These are phyloP conservation scores for Brachyhypopomus occidentalis DNA, from an alignment of 2,113 vertebrate species.

Conservation along the genomic window DNA sequence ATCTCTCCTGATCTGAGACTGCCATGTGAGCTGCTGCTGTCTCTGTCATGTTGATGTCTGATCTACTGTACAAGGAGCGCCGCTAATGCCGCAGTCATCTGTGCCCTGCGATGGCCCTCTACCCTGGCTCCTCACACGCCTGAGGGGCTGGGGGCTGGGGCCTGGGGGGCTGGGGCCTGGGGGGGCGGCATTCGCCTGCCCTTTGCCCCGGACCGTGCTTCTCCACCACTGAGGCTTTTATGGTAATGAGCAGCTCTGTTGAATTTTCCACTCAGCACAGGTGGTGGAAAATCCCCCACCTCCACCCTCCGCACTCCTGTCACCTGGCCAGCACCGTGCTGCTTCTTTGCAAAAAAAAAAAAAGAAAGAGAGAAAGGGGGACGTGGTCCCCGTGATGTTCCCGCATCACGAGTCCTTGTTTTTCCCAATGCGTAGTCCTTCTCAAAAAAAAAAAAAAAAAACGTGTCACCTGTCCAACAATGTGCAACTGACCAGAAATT, in stretches of 20 bases:
- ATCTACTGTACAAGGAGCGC: too few relatives aligned
- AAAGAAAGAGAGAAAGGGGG: not conserved
- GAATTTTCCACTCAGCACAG: conserved; percentile 64
- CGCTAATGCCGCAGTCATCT: too few relatives aligned
- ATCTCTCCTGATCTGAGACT: not conserved
- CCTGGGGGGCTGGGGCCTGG: conserved; percentile 31
- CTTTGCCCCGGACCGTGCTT: conserved; percentile 28
- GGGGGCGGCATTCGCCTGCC: conserved; percentile 27
- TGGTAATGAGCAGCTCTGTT: conserved; percentile 62
- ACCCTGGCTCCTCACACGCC: conserved; percentile 9
- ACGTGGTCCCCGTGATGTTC: too few relatives aligned
- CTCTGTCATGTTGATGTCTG: too few relatives aligned
- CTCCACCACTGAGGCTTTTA: conserved; percentile 70
- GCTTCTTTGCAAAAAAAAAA: conserved; percentile 2
- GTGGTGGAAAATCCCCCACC: conserved; percentile 61
- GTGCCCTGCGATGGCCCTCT: too few relatives aligned
- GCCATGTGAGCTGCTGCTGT: not conserved
- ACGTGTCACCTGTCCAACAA: not conserved
- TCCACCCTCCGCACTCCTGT: conserved; percentile 16
- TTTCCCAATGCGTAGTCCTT: conserved; percentile 17
- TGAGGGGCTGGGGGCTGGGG: conserved; percentile 24
- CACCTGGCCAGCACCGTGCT: conserved; percentile 22
- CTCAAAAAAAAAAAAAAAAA: not conserved
- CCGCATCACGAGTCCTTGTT: not conserved
- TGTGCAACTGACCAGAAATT: not conserved